Conservation (phyloP, 2,797 vertebrate species). For the Cossypha caffra region DNA sequence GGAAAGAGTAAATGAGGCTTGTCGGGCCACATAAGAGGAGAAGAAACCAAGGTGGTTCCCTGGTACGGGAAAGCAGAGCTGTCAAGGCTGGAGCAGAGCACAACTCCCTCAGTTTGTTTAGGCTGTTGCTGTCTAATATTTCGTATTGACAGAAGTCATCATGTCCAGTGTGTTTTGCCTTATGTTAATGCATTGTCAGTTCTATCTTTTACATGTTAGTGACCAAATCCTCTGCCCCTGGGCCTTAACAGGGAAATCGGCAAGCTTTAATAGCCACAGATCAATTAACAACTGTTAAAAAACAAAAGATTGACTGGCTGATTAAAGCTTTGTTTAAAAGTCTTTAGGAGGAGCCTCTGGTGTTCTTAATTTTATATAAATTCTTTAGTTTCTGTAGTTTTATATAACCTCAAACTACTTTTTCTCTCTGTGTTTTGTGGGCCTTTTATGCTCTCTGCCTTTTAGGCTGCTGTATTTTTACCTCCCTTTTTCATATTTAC, state of each 20-base stretch:
- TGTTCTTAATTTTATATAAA: background rate
- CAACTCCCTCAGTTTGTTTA: rapidly evolving
- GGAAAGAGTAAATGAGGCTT: background rate
- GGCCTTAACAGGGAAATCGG: background rate
- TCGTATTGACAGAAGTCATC: background rate
- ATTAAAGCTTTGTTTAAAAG: constrained; percentile 7
- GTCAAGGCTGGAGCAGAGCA: background rate
- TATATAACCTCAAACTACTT: background rate
- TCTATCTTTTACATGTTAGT: background rate
- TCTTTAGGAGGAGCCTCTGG: background rate
- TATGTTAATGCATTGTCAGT: background rate
- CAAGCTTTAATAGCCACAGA: background rate
- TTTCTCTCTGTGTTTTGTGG: background rate
- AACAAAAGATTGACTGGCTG: background rate
- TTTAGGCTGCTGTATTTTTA: background rate
- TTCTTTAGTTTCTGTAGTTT: background rate
- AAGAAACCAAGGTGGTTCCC: background rate
- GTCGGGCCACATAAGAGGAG: background rate
- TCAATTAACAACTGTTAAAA: background rate
- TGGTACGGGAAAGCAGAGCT: background rate
- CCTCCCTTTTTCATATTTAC: background rate
- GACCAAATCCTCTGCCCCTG: background rate
- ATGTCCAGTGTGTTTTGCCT: background rate
- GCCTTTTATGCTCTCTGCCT: background rate
- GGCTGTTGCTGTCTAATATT: background rate